These are phyloP conservation scores for Drosophila kohkoa DNA, from an alignment of 1,140 invertebrate species.

Conservation along the genomic window DNA sequence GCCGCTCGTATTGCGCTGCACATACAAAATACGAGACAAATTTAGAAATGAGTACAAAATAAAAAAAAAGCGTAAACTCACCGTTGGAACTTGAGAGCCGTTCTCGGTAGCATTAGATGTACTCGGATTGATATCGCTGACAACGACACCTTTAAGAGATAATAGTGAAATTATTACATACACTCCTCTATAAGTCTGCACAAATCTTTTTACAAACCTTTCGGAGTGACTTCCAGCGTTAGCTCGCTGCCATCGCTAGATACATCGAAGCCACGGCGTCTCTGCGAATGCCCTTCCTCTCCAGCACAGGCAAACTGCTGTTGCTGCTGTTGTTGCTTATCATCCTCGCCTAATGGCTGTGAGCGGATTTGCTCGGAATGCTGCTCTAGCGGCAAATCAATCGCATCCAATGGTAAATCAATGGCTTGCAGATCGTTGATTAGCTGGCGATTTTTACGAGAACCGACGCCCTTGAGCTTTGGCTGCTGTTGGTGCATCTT, in stretches of 20 bases:
- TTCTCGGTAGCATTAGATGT: constrained; percentile 39
- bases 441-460: constrained; percentile 68
- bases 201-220: constrained; percentile 36
- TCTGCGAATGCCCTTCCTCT: constrained; percentile 62
- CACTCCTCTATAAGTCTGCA: no score
- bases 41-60: not conserved
- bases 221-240: constrained; percentile 43
- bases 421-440: constrained; percentile 46
- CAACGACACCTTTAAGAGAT: constrained; percentile 32
- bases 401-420: constrained; percentile 55
- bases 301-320: constrained; percentile 39
- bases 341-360: constrained; percentile 81
- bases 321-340: constrained; percentile 46
- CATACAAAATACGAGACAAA: not conserved
- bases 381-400: constrained; percentile 58
- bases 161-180: not conserved
- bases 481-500: constrained; percentile 50
- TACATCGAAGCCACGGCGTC: constrained; percentile 58
- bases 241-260: constrained; percentile 47
- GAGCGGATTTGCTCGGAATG: constrained; percentile 73
- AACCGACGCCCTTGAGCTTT: constrained; percentile 62
- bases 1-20: constrained; percentile 57
- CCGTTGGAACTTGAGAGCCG: constrained; percentile 50
- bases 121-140: constrained; percentile 41
- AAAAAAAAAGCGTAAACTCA: constrained; percentile 18